Evolutionary conservation across 2,113 vertebrate species (phyloP).

Genomic region (Salminus brasiliensis): DNA sequence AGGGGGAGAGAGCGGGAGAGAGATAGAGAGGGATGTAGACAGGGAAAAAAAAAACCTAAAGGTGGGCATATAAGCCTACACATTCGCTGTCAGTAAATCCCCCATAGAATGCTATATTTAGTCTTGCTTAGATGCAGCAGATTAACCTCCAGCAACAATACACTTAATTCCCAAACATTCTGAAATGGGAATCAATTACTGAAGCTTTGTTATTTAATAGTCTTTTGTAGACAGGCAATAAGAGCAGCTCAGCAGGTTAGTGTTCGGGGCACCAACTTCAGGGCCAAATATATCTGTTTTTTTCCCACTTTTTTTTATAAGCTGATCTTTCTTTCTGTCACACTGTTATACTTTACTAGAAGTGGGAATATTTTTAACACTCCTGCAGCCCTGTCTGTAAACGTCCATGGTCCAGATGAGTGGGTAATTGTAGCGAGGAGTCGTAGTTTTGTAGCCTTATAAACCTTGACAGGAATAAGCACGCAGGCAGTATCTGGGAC

Average conservation of each 20-base stretch:
- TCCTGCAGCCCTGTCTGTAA: constrained; percentile 2
- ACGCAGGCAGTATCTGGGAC: constrained; percentile 31
- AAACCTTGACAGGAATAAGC: constrained; percentile 38
- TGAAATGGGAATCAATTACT: constrained; percentile 68
- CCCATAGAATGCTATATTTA: constrained; percentile 67
- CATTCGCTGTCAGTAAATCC: constrained; percentile 60
- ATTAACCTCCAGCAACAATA: constrained; percentile 60
- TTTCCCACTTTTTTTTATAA: not conserved
- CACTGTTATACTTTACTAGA: constrained; percentile 7
- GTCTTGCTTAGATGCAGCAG: constrained; percentile 63
- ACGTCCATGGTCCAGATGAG: constrained; percentile 26
- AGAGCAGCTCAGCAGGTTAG: constrained; percentile 46
- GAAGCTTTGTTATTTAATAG: constrained; percentile 69
- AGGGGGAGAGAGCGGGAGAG: constrained; percentile 23
- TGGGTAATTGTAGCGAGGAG: constrained; percentile 26
- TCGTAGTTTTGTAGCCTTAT: constrained; percentile 27
- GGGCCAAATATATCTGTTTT: not conserved
- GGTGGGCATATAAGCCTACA: constrained; percentile 1
- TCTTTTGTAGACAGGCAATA: constrained; percentile 67
- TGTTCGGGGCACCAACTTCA: constrained; percentile 35
- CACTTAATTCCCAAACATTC: constrained; percentile 60
- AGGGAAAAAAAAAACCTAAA: constrained; percentile 55
- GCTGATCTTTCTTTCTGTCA: constrained; percentile 2
- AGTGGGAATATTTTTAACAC: constrained; percentile 9
- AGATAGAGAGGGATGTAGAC: constrained; percentile 50